Conservation (phyloP, 1,140 invertebrate species). For the Drosophila takahashii region DNA sequence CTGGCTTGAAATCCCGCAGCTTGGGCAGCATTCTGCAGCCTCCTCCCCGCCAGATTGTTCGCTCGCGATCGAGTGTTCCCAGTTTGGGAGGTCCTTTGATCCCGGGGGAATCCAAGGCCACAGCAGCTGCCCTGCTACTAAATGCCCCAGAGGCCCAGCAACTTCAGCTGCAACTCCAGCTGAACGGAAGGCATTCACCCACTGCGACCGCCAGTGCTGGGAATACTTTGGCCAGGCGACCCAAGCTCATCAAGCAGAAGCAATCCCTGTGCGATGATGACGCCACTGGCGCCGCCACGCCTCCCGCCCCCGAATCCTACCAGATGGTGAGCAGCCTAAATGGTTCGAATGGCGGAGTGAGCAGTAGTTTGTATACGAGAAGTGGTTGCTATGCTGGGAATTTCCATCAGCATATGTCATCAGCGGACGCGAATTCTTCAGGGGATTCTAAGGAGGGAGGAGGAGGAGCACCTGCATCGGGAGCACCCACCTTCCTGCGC, state of each 20-base stretch:
- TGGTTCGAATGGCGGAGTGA: conserved; percentile 57
- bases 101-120: conserved; percentile 54
- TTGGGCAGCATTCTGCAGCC: conserved; percentile 91
- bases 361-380: conserved; percentile 62
- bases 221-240: conserved; percentile 80
- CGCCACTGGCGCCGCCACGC: conserved; percentile 70
- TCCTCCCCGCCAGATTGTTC: conserved; percentile 88
- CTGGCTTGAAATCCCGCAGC: conserved; percentile 86
- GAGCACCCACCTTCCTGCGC: conserved; percentile 85
- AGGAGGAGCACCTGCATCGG: neutral
- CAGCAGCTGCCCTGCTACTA: conserved; percentile 54
- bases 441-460: neutral
- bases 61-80: conserved; percentile 90
- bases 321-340: conserved; percentile 72
- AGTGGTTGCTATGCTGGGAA: conserved; percentile 58
- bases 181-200: conserved; percentile 57
- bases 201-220: conserved; percentile 66
- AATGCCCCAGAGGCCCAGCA: conserved; percentile 51
- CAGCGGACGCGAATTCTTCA: conserved; percentile 7
- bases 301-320: conserved; percentile 42
- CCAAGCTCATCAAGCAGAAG: conserved; percentile 92
- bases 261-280: conserved; percentile 90
- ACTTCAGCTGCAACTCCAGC: conserved; percentile 15
- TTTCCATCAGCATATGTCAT: conserved; percentile 34
- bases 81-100: conserved; percentile 86